Conservation (phyloP, 2,113 vertebrate genomes). For the Myotis davidii region DNA sequence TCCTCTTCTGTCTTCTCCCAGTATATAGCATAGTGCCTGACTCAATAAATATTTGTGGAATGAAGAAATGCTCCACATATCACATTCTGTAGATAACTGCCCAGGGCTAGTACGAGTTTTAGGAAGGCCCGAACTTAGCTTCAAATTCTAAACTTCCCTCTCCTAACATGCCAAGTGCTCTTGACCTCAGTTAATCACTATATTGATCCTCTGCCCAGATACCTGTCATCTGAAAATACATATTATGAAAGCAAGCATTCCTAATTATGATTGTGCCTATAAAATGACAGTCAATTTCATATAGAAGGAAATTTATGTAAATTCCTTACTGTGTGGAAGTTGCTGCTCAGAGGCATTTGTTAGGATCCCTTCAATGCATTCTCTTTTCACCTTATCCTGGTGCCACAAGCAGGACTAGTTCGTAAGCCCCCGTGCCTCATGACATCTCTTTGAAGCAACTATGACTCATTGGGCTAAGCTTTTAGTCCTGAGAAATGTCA, state of each 20-base stretch:
- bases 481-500: neutral
- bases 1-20: neutral
- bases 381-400: neutral
- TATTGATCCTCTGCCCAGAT: neutral
- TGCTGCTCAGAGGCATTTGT: neutral
- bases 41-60: neutral
- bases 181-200: neutral
- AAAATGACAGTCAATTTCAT: neutral
- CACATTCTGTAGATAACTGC: neutral
- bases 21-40: neutral
- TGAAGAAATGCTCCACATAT: neutral
- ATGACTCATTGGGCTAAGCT: conserved; percentile 21
- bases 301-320: neutral
- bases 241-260: conserved; percentile 26
- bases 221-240: neutral
- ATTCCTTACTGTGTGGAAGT: neutral
- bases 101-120: neutral
- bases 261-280: neutral
- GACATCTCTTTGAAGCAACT: conserved; percentile 35
- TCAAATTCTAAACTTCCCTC: conserved; percentile 17
- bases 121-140: neutral
- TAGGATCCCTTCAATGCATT: neutral
- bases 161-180: neutral
- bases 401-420: neutral
- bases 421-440: neutral